These are phyloP conservation scores for Lynx canadensis DNA, from an alignment of 2,113 vertebrate species.

Conservation along the genomic window DNA sequence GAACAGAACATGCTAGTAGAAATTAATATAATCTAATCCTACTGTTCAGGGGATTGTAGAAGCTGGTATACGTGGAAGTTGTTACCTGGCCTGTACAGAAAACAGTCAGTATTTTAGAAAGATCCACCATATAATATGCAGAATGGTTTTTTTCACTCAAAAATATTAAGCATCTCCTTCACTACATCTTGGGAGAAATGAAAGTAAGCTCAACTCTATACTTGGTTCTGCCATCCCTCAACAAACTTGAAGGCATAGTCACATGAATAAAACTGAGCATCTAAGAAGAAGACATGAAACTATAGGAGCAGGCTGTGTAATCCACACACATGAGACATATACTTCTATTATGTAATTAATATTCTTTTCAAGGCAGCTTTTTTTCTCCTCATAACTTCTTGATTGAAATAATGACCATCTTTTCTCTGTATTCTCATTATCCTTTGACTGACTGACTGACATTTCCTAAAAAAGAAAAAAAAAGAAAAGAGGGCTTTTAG, in stretches of 20 bases:
- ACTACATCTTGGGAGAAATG: background rate
- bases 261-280: background rate
- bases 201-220: background rate
- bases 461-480: slow-evolving; percentile 5
- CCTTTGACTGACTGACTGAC: slow-evolving; percentile 1
- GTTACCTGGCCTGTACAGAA: background rate
- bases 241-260: background rate
- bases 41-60: background rate
- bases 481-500: background rate
- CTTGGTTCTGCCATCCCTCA: background rate
- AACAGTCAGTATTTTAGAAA: background rate
- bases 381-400: background rate
- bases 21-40: background rate
- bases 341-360: background rate
- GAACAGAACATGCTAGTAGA: background rate
- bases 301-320: background rate
- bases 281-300: background rate
- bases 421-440: background rate
- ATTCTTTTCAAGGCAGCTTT: background rate
- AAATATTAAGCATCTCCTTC: background rate
- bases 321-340: background rate
- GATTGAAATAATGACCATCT: background rate
- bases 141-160: slow-evolving; percentile 20
- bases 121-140: background rate
- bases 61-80: background rate